Evolutionary conservation across 1,140 invertebrate species (phyloP), one percentile per base, ranked within the genome.

Genomic region (Tachypleus tridentatus): DNA sequence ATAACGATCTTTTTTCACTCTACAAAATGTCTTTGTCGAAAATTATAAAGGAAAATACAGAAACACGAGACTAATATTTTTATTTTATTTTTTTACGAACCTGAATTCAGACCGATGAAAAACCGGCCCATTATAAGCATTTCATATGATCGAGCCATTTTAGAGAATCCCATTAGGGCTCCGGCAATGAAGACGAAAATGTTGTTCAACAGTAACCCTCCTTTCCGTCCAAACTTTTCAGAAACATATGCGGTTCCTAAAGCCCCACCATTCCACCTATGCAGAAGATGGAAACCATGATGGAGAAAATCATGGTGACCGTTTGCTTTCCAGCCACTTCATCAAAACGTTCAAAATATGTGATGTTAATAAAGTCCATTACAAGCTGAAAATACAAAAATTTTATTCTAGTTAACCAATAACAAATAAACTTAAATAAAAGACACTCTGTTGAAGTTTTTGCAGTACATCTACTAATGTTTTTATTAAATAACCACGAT

Each of bases 261-360:
- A 3, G 90, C 3, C 93, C 93, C 61, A 94, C 82, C 88, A 96
- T 94, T 4, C 92, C 93, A 4, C 93, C 92, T 9, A 93, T 82
- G 74, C 90, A 92, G 76, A 89, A 93, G 57, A 94, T 87, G 3
- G 90, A 79, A 0, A 94, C 91, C 0, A 86, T 85, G 9, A 89
- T 78, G 0, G 89, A 83, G 82, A 85, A 90, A 47, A 88, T 82
- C 53, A 85, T 73, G 4, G 82, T 85, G 4, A 86, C 77, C 50
- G 76, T 77, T 3, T 52, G n/a, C 4, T 61, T 57, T 3, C 48
- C 60, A 0, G 69, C 60, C 0, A 68, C 62, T 4, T 72, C 68
- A 3, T 82, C 77, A 0, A 81, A 82, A 57, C 83, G 72, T 47
- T 84, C 81, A 3, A 73, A 73, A 8, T 83, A 79, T 0, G 86